Evolutionary conservation across 30 jellyfish, hydroid and myxozoan genomes (phyloP), one percentile per base, ranked within the genome.

Genomic region (Catostylus mosaicus): DNA sequence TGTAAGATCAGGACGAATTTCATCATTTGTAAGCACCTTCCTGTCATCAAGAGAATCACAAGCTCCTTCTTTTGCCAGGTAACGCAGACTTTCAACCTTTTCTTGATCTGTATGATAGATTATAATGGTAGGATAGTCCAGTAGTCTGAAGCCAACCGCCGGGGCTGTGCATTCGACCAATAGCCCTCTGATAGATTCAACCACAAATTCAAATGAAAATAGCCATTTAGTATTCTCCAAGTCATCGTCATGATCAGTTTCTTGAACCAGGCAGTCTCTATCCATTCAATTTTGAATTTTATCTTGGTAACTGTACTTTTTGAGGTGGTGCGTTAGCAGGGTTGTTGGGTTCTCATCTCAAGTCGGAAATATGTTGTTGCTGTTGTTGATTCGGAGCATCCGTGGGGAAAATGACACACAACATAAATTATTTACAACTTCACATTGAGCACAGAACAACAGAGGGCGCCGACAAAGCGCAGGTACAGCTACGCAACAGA

Each of bases 91-190:
- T 4, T 78, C 57, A 5, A 78, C 51, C 45, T 37, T 20, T 43
- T 40, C 81, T 24, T 45, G 78, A 38, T 51, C 61, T 80, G 78
- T 80, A 23, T 62, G 89, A 50, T 80, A 80, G 10, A 80, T 80
- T 26, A 80, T 80, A 18, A 80, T 61, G 6, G 90, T 65, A 65
- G 90, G 90, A 30, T 36, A 80, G 68, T 80, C 90, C 63, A 80
- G 40, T 11, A 80, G 70, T 29, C 90, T 35, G 71, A 65, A 65
- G 3, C 80, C 90, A 67, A 80, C 83, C 0, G 90, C 90, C 18
- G 90, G 90, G 19, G 80, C 75, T 16, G 26, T 33, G 47, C 90
- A 80, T 34, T 80, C 68, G 30, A 80, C 90, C 7, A 72, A 30
- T 6, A 80, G 34, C 1, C 50, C 36, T 26, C 50, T 38, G 37